phyloP scores from a whole-genome alignment of 2,888 invertebrate species.

The Andrena minutula region DNA sequence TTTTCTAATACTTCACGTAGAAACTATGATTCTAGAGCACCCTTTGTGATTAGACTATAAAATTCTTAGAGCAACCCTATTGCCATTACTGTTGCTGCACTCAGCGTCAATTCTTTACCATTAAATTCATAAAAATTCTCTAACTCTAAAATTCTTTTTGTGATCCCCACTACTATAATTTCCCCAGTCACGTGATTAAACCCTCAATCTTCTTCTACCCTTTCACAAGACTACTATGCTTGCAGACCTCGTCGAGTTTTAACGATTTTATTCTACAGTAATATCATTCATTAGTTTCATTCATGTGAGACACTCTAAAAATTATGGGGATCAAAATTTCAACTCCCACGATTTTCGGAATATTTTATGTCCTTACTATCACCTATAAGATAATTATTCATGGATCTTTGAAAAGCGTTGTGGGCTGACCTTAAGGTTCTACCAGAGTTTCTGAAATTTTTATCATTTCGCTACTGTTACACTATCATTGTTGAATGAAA shows the following conservation, averaged over 20 bases:
- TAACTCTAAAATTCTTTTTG: not conserved
- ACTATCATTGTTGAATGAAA: not conserved
- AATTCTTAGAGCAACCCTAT: too few species aligned
- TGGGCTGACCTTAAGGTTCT: not conserved
- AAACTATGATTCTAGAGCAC: too few species aligned
- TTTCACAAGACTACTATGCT: not conserved
- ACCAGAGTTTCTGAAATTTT: not conserved
- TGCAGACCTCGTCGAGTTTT: not conserved
- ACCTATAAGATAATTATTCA: conserved; percentile 4
- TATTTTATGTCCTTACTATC: not conserved
- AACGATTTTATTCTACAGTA: not conserved
- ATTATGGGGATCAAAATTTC: not conserved
- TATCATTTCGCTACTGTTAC: not conserved
- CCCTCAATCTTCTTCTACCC: not conserved
- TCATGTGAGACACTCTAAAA: too few species aligned
- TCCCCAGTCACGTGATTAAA: not conserved
- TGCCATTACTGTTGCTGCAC: too few species aligned
- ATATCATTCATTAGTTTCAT: not conserved
- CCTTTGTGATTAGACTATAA: too few species aligned
- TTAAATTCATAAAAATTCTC: too few species aligned
- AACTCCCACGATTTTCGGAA: not conserved
- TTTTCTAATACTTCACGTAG: too few species aligned
- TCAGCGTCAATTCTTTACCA: not conserved
- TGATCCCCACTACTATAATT: not conserved
- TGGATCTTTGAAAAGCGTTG: not conserved